These are phyloP conservation scores for Drosophila asahinai DNA, from an alignment of 1,140 invertebrate genomes.

Conservation along the genomic window DNA sequence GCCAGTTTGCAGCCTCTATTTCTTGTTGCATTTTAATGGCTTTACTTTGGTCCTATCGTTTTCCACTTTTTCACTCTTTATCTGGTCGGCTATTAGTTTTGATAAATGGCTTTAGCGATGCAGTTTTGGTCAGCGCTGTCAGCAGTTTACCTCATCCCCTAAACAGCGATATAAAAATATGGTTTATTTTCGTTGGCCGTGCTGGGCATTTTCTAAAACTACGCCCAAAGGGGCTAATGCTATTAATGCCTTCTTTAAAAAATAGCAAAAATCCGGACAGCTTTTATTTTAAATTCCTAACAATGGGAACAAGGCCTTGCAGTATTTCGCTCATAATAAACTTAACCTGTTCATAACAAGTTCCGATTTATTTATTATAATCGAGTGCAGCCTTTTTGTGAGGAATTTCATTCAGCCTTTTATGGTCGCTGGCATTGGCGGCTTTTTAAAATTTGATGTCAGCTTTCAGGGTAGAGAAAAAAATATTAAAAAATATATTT, in stretches of 20 bases:
- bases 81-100: constrained; percentile 69
- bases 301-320: constrained; percentile 6
- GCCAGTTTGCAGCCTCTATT: constrained; percentile 5
- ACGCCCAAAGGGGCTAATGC: background rate
- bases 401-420: background rate
- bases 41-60: constrained; percentile 39
- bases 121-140: constrained; percentile 47
- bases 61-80: constrained; percentile 53
- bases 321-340: constrained; percentile 10
- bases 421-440: constrained; percentile 2
- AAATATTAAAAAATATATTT: constrained; percentile 20
- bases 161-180: constrained; percentile 33
- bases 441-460: constrained; percentile 30
- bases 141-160: constrained; percentile 45
- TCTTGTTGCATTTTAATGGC: constrained; percentile 52
- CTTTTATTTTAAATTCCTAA: background rate
- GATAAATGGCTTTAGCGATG: constrained; percentile 61
- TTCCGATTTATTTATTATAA: constrained; percentile 26
- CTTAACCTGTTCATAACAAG: constrained; percentile 25
- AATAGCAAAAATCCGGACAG: background rate
- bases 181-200: constrained; percentile 14
- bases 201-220: constrained; percentile 22
- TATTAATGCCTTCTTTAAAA: constrained; percentile 4
- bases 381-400: constrained; percentile 12
- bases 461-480: background rate